phyloP scores from a whole-genome alignment of 2,797 vertebrate species.

The Sebastes wilsoni region DNA sequence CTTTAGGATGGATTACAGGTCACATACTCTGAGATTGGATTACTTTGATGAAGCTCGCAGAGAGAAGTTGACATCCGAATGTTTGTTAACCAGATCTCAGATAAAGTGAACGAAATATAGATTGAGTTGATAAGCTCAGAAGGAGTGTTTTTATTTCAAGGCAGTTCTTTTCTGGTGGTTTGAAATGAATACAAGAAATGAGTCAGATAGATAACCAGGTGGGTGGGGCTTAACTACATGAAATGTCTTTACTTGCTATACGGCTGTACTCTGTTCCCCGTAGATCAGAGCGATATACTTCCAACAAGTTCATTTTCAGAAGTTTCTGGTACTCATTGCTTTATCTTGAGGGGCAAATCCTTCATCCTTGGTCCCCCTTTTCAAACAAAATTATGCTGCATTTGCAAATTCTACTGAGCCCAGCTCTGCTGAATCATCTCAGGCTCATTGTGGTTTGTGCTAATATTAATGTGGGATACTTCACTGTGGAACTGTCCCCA shows the following conservation, averaged over 20 bases:
- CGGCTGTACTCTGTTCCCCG: neutral
- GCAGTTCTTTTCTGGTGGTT: neutral
- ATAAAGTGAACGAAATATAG: conserved; percentile 12
- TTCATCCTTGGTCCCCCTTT: neutral
- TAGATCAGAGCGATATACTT: neutral
- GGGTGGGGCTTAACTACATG: neutral
- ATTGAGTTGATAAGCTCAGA: conserved; percentile 2
- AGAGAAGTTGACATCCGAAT: conserved; percentile 10
- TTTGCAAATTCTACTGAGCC: conserved; percentile 8
- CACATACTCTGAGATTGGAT: conserved; percentile 31
- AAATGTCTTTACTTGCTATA: neutral
- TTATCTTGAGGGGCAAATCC: conserved; percentile 1
- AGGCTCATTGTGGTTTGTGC: conserved; percentile 9
- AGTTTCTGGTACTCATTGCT: neutral
- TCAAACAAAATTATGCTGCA: neutral
- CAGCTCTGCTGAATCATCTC: conserved; percentile 34
- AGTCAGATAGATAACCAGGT: neutral
- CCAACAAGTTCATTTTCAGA: neutral
- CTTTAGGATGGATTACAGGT: conserved; percentile 59
- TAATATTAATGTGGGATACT: conserved; percentile 34
- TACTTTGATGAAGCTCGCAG: conserved; percentile 36
- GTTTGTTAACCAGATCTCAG: conserved; percentile 27
- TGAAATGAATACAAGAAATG: neutral
- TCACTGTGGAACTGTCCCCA: conserved; percentile 20
- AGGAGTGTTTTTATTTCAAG: neutral